phyloP scores from a whole-genome alignment of 2,888 invertebrate genomes.

The Ochropleura plecta region DNA sequence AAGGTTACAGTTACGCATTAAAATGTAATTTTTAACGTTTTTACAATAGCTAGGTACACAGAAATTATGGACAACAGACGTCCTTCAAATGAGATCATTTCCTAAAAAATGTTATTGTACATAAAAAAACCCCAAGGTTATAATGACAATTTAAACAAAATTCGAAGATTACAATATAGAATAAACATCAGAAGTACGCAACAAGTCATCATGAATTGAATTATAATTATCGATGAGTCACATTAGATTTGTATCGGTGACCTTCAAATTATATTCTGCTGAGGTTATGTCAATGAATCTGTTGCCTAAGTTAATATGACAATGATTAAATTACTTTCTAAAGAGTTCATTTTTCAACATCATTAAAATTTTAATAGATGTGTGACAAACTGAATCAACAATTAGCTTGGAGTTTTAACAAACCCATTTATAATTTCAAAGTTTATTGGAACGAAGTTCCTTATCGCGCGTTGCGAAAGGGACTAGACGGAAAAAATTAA shows the following conservation, averaged over 20 bases:
- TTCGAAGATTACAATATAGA: slow-evolving; percentile 26
- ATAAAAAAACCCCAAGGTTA: slow-evolving; percentile 14
- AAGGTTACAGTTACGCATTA: background rate
- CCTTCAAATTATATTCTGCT: slow-evolving; percentile 39
- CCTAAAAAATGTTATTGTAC: slow-evolving; percentile 2
- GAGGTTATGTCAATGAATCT: slow-evolving; percentile 35
- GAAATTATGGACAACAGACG: background rate
- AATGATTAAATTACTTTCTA: background rate
- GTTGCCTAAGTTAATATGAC: slow-evolving; percentile 14
- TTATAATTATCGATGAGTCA: slow-evolving; percentile 65
- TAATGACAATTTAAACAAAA: background rate
- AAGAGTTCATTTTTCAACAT: background rate
- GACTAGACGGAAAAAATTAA: too few species aligned
- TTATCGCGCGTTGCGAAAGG: too few species aligned
- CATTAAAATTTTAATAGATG: background rate
- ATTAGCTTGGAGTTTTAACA: background rate
- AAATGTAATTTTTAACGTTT: background rate
- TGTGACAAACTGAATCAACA: background rate
- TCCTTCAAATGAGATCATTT: slow-evolving; percentile 18
- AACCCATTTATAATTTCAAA: background rate
- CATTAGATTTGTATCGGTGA: slow-evolving; percentile 25
- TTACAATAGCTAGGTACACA: slow-evolving; percentile 1
- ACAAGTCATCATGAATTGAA: slow-evolving; percentile 56
- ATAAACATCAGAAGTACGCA: slow-evolving; percentile 30
- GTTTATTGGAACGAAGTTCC: too few species aligned